Conservation (phyloP, 2,113 vertebrate genomes). For the Aegotheles bennettii region DNA sequence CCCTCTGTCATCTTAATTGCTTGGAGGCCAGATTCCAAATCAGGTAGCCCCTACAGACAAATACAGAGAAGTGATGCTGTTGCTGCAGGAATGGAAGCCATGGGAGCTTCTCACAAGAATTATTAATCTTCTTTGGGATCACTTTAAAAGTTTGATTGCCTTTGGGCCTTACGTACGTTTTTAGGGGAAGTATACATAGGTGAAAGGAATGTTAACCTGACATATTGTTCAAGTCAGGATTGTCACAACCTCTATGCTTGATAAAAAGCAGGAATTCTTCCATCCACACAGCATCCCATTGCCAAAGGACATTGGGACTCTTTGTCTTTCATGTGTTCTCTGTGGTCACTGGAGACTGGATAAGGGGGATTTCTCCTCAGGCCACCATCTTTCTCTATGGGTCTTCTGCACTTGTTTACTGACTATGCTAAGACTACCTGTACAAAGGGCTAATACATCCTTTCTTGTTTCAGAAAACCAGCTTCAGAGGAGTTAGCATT, state of each 20-base stretch:
- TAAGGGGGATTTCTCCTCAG: not conserved
- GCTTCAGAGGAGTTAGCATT: not conserved
- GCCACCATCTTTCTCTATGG: rapidly evolving
- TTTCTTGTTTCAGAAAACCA: not conserved
- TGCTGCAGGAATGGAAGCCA: not conserved
- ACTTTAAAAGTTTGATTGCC: not conserved
- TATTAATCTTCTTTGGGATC: not conserved
- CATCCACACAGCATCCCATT: rapidly evolving
- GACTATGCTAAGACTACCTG: not conserved
- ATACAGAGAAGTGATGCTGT: not conserved
- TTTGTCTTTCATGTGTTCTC: not conserved
- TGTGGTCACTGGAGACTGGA: rapidly evolving
- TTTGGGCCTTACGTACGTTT: not conserved
- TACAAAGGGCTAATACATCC: not conserved
- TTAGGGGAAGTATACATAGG: not conserved
- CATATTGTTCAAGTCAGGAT: not conserved
- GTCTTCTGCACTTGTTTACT: not conserved
- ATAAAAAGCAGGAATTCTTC: not conserved
- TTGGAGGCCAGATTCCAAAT: not conserved
- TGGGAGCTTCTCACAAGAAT: not conserved
- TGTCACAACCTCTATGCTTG: not conserved
- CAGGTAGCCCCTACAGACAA: not conserved
- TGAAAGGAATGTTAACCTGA: not conserved
- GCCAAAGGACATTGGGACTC: not conserved
- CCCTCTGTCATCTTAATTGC: not conserved